Base-by-base conservation (phyloP, 1,140 invertebrate species). In the Copidosoma floridanum region DNA sequence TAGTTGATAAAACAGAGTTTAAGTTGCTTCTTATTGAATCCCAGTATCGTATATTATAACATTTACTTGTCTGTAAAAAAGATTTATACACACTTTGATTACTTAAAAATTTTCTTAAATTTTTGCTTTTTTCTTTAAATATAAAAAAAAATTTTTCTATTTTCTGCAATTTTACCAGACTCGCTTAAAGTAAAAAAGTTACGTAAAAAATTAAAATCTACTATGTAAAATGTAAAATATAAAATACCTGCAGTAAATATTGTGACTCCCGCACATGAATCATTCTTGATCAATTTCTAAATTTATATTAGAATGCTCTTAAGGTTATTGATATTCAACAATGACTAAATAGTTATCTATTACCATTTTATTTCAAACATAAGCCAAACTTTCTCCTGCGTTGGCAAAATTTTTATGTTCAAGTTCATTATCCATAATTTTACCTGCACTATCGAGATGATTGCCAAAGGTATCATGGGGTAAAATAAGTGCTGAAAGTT, bases 401-500 rank as follows among this genome's bases (percentile, higher is more conserved):
- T 65, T 52, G 40, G 59, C 37, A 54, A 73, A 75, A 55, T 76
- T 76, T 55, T 68, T 56, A 47, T 61, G 64, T 59, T 72, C 73
- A 18, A 76, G 61, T 32, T 74, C 66, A 47, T 58, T 37, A 64
- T 76, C 69, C 43, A 67, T 68, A 53, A 74, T 77, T 65, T 65
- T 63, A 37, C 69, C 66, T 11, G 58, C 29, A 26, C 51, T 62
- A 64, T 78, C 66, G 18, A 79, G 60, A 72, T 80, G 77, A 38
- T 47, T 67, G 12, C 75, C 75, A 65, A 64, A 78, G 57, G 65
- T 52, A 55, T 81, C 75, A 67, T 78, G 67, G 23, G 66, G 65
- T 27, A 79, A 63, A 48, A 81, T 69, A 7, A 79, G 8, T 51
- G 75, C 74, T 54, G 69, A 35, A n/a, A 80, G 62, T 57, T 76